Evolutionary conservation across 2,888 invertebrate species (phyloP), one percentile per base, ranked within the genome.

Genomic region (Junonia oenone): DNA sequence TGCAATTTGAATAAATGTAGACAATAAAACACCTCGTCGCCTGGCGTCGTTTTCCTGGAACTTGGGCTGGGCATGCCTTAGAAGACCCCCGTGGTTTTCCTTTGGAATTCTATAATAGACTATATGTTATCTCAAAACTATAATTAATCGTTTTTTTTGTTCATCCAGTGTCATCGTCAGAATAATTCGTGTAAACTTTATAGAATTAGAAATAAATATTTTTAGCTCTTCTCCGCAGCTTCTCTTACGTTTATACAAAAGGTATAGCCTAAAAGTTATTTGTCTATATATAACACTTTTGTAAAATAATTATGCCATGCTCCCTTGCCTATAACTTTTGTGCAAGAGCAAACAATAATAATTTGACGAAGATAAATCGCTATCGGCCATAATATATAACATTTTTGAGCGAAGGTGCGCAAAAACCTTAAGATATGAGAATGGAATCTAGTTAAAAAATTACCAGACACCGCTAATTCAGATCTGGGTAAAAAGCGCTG

Each of bases 31-130:
- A 51, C 38, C 27, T 50, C 33, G 62, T 58, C 60, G 43, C 40
- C 37, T 48, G 50, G 54, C 60, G 53, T 49, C 40, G 45, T 54
- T 53, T 60, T 60, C 58, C 60, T 53, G 46, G 60, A 60, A 62
- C 55, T 53, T 17, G 60, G 51, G 51, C 48, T 19, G 50, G 49
- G 38, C 33, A 51, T 48, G 56, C 56, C 43, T 43, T 46, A 31
- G 27, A 38, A 55, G 31, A 55, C 62, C 60, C 62, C 60, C 45
- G 58, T 37, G 50, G 62, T 17, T 60, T 54, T 55, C 55, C 57
- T 55, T 62, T 31, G 60, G 52, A 62, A 62, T 57, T 58, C 51
- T 35, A 53, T 62, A 58, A 62, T 62, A 60, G 59, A 56, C 51
- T 48, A 47, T 52, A 55, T 45, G 56, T 47, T 51, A 46, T 56